Base-by-base conservation (phyloP, 2,797 vertebrate genomes). In the Pseudochaenichthys georgianus region DNA sequence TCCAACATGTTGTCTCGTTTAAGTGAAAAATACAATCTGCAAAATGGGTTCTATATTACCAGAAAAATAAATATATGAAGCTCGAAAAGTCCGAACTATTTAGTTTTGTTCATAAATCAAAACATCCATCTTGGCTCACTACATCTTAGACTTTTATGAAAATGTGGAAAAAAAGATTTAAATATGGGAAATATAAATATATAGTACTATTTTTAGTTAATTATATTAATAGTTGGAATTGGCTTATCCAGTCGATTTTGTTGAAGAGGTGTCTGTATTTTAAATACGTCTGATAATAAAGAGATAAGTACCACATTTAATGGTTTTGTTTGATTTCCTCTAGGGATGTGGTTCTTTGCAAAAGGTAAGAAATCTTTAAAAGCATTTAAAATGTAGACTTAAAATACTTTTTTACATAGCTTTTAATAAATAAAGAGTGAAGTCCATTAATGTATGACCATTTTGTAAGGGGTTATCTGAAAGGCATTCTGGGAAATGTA, bases 311-410 rank as follows among this genome's bases (percentile, higher is more conserved):
- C 46, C 2, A 73, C 0, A 1, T 74, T n/a, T 64, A 60, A 76
- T 52, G 6, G 0, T 19, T 61, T 0, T 73, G 38, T 71, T 13
- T 75, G 0, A 12, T 73, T 64, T 70, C 64, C 54, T 77, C 0
- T n/a, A 93, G 92, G 90, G 13, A 16, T 4, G 60, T 93, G 87
- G 75, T 93, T 93, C 83, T 93, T 17, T 43, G n/a, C 91, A 7
- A 88, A 92, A 91, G 66, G 92, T 93, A 59, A 86, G 88, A 75
- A 13, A 6, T 7, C 16, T n/a, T 34, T 45, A 5, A 43, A 67
- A 61, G 23, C 4, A 4, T 5, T 42, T 10, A 42, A n/a, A 42
- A 51, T 15, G 42, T 57, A 3, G 19, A 52, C 17, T 13, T 1
- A 15, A 45, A 73, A 48, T 16, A 43, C 17, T 9, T 43, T 16